Evolutionary conservation across 2,888 invertebrate species (phyloP), one percentile per base, ranked within the genome.

Genomic region (Drosophila sordidula): DNA sequence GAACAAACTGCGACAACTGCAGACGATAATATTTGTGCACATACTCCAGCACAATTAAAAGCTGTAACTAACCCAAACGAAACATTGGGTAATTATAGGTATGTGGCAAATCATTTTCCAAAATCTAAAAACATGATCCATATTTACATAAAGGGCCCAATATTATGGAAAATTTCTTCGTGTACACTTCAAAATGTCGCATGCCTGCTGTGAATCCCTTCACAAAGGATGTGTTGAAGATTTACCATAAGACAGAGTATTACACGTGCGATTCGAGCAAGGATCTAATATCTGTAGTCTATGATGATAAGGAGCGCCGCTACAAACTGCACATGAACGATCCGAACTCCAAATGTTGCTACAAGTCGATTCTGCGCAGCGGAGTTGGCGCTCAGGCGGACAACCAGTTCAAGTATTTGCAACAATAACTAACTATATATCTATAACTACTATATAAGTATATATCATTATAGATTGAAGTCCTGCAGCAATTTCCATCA

Each of bases 201-300:
- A 95, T 95, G 89, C 93, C 94, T 3, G 93, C 94, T 55, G 75
- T 94, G 45, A 93, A 95, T 80, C 93, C 95, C 4, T 94, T 94
- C 65, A 93, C 94, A 56, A 63, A 78, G 6, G 93, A 93, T 69
- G 92, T 93, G 3, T 91, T 91, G 62, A 91, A 91, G 64, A 93
- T 93, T 51, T 93, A 94, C 62, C 91, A 92, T 29, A 93, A 93
- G 39, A 91, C 92, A 52, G 91, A 92, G 44, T 94, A 94, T 66
- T 92, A 93, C 50, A 74, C 92, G 0, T 95, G 95, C 79, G 90
- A 93, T n/a, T 90, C 57, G 2, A 79, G 75, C n/a, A 59, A 78
- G 14, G 87, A 90, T 9, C 63, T 92, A 18, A 77, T 92, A 22
- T 78, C 74, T n/a, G 75, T 88, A 4, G 44, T 59, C 18, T 91